Conservation (phyloP, 2,113 vertebrate species). For the Nettapus auritus region DNA sequence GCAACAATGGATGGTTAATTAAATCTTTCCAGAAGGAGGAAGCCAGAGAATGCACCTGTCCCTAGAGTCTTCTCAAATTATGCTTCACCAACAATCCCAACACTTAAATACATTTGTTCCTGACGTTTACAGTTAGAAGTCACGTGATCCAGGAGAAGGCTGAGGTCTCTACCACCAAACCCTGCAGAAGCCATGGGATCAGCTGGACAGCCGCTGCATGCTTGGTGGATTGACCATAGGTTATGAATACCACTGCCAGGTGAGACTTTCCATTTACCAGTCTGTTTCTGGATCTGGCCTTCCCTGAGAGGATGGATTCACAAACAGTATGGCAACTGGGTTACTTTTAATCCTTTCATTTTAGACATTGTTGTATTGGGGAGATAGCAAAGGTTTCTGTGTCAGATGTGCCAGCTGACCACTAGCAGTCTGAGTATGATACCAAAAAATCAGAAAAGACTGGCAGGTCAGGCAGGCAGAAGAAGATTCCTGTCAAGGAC, state of each 20-base stretch:
- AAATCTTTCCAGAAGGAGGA: not conserved
- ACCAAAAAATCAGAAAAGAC: not conserved
- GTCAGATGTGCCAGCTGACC: not conserved
- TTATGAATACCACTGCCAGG: not conserved
- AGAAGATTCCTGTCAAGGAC: not conserved
- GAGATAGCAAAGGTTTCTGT: not conserved
- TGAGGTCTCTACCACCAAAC: not conserved
- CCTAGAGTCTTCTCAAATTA: not conserved
- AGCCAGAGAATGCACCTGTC: not conserved
- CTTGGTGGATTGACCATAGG: not conserved
- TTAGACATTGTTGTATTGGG: not conserved
- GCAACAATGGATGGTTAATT: accelerated
- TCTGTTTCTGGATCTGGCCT: not conserved
- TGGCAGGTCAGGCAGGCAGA: not conserved
- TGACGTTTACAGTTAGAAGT: not conserved
- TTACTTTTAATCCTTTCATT: not conserved
- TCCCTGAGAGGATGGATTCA: not conserved
- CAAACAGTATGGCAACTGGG: not conserved
- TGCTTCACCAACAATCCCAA: not conserved
- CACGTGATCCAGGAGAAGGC: not conserved
- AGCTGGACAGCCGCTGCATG: not conserved
- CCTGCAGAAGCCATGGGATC: not conserved
- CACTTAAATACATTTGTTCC: not conserved
- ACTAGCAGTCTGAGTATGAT: not conserved
- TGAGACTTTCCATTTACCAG: not conserved